These are phyloP conservation scores for Aphidoletes aphidimyza DNA, from an alignment of 2,888 invertebrate genomes.

Conservation along the genomic window DNA sequence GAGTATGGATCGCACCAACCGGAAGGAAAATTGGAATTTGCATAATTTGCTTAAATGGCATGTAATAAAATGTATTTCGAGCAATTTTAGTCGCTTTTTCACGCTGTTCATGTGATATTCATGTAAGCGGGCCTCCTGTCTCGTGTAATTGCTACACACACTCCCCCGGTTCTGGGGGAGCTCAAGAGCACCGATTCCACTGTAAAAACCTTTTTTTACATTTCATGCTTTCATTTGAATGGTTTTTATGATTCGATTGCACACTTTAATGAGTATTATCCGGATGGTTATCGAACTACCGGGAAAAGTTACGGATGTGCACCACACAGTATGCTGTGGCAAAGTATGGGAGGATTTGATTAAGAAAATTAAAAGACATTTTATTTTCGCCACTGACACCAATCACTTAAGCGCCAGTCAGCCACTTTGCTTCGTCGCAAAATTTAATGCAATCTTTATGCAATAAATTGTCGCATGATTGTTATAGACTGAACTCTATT, in stretches of 20 bases:
- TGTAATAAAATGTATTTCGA: constrained; percentile 26
- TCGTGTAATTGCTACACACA: constrained; percentile 1
- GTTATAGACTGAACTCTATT: not conserved
- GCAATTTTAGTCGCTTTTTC: not conserved
- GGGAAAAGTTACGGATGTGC: too few species aligned
- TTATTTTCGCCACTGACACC: constrained; percentile 36
- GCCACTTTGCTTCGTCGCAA: not conserved
- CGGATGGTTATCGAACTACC: not conserved
- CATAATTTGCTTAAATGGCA: constrained; percentile 49
- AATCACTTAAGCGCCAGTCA: constrained; percentile 10
- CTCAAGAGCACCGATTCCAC: too few species aligned
- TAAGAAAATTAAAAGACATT: constrained; percentile 46
- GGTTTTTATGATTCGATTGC: constrained; percentile 39
- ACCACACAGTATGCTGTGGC: too few species aligned
- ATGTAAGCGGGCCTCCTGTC: not conserved
- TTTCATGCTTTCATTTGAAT: constrained; percentile 19
- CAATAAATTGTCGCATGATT: constrained; percentile 11
- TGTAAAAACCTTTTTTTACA: not conserved
- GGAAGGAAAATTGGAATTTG: constrained; percentile 14
- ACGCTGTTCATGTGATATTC: constrained; percentile 3
- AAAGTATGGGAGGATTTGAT: constrained; percentile 27
- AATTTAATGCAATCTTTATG: not conserved
- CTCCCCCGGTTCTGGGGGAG: too few species aligned
- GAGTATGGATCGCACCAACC: too few species aligned
- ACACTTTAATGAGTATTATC: constrained; percentile 7